Evolutionary conservation across 2,888 invertebrate species (phyloP), one percentile per base, ranked within the genome.

Genomic region (Diadegma fenestrale): DNA sequence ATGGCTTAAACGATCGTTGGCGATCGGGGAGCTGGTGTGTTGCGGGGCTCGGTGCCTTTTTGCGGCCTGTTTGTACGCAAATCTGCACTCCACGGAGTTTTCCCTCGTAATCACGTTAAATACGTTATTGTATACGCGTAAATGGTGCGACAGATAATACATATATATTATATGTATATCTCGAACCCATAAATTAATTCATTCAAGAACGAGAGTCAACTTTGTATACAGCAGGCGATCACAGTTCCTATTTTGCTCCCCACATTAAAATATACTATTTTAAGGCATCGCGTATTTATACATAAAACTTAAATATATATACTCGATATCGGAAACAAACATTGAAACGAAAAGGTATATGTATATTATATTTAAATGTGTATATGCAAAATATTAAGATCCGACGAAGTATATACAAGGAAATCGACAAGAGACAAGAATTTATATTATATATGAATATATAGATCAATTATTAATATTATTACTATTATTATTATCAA

Each of bases 201-300:
- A 78, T 72, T 41, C 37, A 63, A 71, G 78, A 76, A 72, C 72
- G 76, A 80, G 76, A 86, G 82, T 85, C 30, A 79, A 69, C 66
- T 76, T 83, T 51, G 72, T 78, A 76, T 71, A 91, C 91, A 91
- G 90, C 92, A 92, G 93, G 92, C 90, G 91, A 91, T 90, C 90
- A 92, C 92, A 93, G 93, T 93, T 93, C 93, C 93, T 93, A 93
- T 91, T 91, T 91, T 90, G 90, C 90, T 90, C 89, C 86, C 86
- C 88, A 87, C 87, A 89, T 82, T 82, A 75, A 71, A 77, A 63
- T 87, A 33, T 6, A 84, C 68, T 51, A 81, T 73, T 61, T 73
- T 82, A 84, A 84, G 79, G 64, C 68, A 81, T 85, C 81, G 78
- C 54, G 75, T 80, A 81, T 73, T 80, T 58, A 73, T 78, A 77